Evolutionary conservation across 2,113 vertebrate species (phyloP), one percentile per base, ranked within the genome.

Genomic region (Seriola quinqueradiata): DNA sequence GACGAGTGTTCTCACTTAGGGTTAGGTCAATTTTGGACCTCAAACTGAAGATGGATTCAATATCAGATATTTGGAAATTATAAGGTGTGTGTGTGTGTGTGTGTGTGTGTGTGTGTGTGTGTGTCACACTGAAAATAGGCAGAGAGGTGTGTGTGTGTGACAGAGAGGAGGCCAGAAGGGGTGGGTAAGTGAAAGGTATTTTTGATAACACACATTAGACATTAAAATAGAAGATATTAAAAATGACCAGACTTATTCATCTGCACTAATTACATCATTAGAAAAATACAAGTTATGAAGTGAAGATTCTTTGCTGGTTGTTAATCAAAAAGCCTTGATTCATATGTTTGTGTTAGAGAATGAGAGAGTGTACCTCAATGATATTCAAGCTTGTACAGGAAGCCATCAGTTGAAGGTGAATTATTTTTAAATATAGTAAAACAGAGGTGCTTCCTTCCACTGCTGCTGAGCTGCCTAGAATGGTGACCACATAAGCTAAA

Each of bases 361-460:
- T 7, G 28, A 60, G 64, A 25, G 67, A 38, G 52, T 55, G 64
- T 44, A 34, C 28, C 72, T 77, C 52, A 60, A 52, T 60, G 34
- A 76, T 61, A 60, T 77, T 75, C 28, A 60, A 48, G 34, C 48
- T 42, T 71, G 72, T 7, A 71, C 64, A 81, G 77, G 82, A 82
- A 81, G 72, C 42, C 71, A 79, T 90, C 57, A 81, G 79, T 84
- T 75, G 55, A n/a, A 77, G 52, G 7, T 63, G 73, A 76, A 90
- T 86, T 89, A 92, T 92, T 80, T 77, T 91, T 87, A 17, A 25
- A 25, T 66, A 12, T 48, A 59, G 38, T 82, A 60, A 88, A 73
- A 75, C 38, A 59, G 64, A 52, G 12, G 46, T 23, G 63, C 61
- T 80, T 57, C 58, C 52, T 70, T 32, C 28, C 54, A 28, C 5